Evolutionary conservation across 1,140 invertebrate genomes (phyloP), one percentile per base, ranked within the genome.

Genomic region (Neodiprion virginianus): DNA sequence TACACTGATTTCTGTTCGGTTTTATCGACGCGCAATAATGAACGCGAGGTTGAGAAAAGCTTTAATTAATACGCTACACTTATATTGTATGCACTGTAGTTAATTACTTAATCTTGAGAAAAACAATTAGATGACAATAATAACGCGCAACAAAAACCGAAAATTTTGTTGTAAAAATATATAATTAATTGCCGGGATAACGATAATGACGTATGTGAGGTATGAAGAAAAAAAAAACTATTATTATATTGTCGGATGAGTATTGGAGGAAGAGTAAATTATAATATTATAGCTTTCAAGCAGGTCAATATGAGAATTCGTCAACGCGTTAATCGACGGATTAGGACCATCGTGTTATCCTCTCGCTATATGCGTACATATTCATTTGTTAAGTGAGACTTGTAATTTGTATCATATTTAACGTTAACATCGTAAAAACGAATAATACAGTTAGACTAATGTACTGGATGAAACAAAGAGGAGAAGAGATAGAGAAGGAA

Each of bases 1-100:
- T 5, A 61, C 11, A 61, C 11, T 61, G n/a, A 7, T 61, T 61
- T 61, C n/a, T 61, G 11, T 61, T 61, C 53, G n/a, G 53, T 61
- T 61, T 9, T 61, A 61, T 61, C n/a, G 53, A 61, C 5, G 53
- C n/a, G 53, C 5, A 61, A 61, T 61, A 61, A 61, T 61, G 8
- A 61, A 61, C 53, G 53, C 28, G 28, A 40, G 28, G 28, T 17
- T 61, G 53, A 61, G 53, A 61, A 4, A 61, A 61, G 53, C 53
- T 61, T 61, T 61, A 61, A 61, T 61, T 61, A 12, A 61, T 14
- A 61, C 53, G 53, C 53, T 61, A 17, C n/a, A 14, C 11, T 61
- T 61, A 61, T 17, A 61, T 61, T 61, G 53, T 61, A 61, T 61
- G 53, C 53, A 61, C 53, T 61, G 53, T 61, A 61, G 53, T 61